Evolutionary conservation across 2,888 invertebrate genomes (phyloP).

Genomic region (Agrochola lota): DNA sequence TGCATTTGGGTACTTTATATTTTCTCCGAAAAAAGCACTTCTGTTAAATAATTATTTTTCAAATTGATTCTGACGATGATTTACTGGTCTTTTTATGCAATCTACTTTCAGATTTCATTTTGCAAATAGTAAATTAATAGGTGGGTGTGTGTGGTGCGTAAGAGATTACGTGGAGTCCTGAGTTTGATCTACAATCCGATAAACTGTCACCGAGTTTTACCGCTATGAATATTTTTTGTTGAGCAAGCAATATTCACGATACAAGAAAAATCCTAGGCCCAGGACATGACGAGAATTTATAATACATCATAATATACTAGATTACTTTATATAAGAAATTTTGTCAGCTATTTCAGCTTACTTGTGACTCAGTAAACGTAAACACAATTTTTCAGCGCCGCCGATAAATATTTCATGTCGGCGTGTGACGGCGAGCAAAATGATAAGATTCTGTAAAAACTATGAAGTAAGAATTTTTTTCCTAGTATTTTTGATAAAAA

Average conservation of each 20-base stretch:
- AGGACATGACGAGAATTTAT: slow-evolving; percentile 40
- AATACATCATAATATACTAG: slow-evolving; percentile 37
- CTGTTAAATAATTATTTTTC: background rate
- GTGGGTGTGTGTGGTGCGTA: background rate
- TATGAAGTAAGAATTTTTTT: slow-evolving; percentile 22
- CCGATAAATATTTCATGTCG: slow-evolving; percentile 59
- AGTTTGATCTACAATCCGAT: background rate
- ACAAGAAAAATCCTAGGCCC: slow-evolving; percentile 20
- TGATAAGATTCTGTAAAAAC: slow-evolving; percentile 47
- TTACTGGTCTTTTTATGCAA: background rate
- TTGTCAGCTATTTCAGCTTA: slow-evolving; percentile 30
- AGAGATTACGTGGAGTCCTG: background rate
- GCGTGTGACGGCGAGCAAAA: slow-evolving; percentile 44
- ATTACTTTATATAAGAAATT: slow-evolving; percentile 43
- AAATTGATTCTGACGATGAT: background rate
- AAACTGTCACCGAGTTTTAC: background rate
- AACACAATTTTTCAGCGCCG: slow-evolving; percentile 56
- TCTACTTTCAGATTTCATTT: background rate
- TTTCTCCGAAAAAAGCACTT: background rate
- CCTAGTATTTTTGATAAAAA: slow-evolving; percentile 17
- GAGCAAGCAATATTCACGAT: slow-evolving; percentile 24
- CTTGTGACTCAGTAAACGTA: slow-evolving; percentile 53
- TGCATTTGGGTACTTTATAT: background rate
- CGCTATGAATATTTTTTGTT: slow-evolving; percentile 36
- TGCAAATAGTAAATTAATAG: background rate